Base-by-base conservation (phyloP, 1,140 invertebrate genomes). In the Drosophila rhopaloa region DNA sequence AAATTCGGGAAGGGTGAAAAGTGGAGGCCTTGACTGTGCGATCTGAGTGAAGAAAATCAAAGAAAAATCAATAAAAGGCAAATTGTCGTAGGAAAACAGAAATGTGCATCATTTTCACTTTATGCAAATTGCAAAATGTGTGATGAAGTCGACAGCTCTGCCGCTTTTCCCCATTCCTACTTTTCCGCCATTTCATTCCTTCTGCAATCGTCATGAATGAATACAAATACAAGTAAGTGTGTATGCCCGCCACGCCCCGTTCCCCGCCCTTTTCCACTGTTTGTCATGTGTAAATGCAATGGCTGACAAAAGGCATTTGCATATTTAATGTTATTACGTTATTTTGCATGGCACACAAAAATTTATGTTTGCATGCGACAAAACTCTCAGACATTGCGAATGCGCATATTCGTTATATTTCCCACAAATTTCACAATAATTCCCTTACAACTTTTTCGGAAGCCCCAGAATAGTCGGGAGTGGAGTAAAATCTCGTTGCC, bases 321-420 rank as follows among this genome's bases (percentile, higher is more conserved):
- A 89, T 89, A 89, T 89, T 89, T 89, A 89, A 89, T 89, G 85
- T 89, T 89, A 89, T 89, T 89, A 89, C 84, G 84, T 89, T 89
- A 89, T 89, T 88, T 89, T 89, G 84, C 84, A 84, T 89, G 80
- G 79, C 84, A 83, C 65, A 89, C 84, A 84, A 81, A 89, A 89
- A 89, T 89, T 81, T 89, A 89, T 89, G 84, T 89, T 89, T 89
- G 84, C 84, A 89, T 89, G 77, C 83, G 65, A 73, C 51, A 59
- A 83, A 73, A 61, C 71, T 74, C 63, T 59, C 60, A 60, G 61
- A 61, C 47, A 59, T 48, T 79, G 48, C 38, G 46, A 73, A 81
- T 81, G 62, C 35, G 58, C 79, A 79, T 75, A 71, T 81, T 71
- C 62, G 76, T 72, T 82, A 79, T 88, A 80, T 83, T 74, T 65